These are phyloP conservation scores for Boleophthalmus pectinirostris DNA, from an alignment of 2,113 vertebrate genomes.

Conservation along the genomic window DNA sequence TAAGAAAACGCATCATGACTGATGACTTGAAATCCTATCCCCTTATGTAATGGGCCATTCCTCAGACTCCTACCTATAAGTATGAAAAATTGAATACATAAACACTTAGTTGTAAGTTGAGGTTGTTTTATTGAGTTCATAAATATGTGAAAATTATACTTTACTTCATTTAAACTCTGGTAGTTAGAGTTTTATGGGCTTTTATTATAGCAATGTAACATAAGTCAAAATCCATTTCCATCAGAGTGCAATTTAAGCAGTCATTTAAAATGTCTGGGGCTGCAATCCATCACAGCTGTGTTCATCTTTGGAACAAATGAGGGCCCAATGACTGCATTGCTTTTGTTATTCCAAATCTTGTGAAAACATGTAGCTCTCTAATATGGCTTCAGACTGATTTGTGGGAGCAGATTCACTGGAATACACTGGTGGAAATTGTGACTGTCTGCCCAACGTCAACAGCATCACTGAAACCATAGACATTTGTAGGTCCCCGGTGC, in stretches of 20 bases:
- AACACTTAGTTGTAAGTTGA: neutral
- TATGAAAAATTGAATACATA: neutral
- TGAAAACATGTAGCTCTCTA: conserved; percentile 27
- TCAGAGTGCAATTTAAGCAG: conserved; percentile 1
- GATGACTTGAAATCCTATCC: neutral
- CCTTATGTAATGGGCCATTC: neutral
- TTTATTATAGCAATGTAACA: conserved; percentile 8
- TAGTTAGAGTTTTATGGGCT: neutral
- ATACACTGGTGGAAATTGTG: conserved; percentile 26
- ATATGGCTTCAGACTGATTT: conserved; percentile 33
- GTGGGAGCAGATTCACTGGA: conserved; percentile 16
- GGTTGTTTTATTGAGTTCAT: conserved; percentile 5
- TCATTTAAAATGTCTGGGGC: conserved; percentile 6
- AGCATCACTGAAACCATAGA: conserved; percentile 19
- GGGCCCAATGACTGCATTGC: conserved; percentile 8
- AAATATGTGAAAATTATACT: conserved; percentile 5
- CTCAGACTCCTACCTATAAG: neutral
- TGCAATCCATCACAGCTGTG: neutral
- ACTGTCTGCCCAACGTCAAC: conserved; percentile 21
- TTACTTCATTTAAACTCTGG: neutral
- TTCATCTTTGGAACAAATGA: conserved; percentile 6
- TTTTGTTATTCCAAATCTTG: conserved; percentile 23
- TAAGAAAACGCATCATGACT: neutral
- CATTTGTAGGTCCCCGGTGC: conserved; percentile 23
- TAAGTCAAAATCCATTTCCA: conserved; percentile 2